Evolutionary conservation across 2,888 invertebrate genomes (phyloP).

Genomic region (Galerucella nymphaeae): DNA sequence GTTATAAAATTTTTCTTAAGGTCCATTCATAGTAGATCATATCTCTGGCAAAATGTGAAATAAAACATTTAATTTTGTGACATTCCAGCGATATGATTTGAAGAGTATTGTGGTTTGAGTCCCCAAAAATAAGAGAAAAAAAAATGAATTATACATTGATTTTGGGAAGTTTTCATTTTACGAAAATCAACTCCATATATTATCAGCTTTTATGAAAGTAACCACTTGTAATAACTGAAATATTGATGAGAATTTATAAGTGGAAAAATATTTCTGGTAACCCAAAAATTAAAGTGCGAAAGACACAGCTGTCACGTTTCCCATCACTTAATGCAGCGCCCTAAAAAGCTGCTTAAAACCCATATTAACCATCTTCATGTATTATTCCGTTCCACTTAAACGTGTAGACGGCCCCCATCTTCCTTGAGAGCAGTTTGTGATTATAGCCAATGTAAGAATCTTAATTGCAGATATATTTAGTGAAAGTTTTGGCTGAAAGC

Average conservation of each 20-base stretch:
- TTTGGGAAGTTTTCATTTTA: no score
- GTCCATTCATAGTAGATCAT: no score
- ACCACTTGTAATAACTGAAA: conserved; percentile 2
- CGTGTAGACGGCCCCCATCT: conserved; percentile 54
- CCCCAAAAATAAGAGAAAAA: no score
- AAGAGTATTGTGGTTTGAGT: no score
- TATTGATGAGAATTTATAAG: conserved; percentile 15
- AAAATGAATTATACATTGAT: no score
- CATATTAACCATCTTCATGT: conserved; percentile 62
- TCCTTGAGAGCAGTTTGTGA: conserved; percentile 61
- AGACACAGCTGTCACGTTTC: conserved; percentile 56
- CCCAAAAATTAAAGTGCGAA: conserved; percentile 19
- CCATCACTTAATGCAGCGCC: conserved; percentile 56
- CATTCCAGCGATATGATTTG: no score
- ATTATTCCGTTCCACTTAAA: conserved; percentile 63
- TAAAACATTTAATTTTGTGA: no score
- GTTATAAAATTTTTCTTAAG: no score
- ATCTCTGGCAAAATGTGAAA: no score
- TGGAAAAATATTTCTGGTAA: conserved; percentile 17
- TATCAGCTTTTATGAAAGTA: no score
- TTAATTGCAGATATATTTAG: conserved; percentile 59
- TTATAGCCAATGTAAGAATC: conserved; percentile 57
- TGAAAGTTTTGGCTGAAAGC: conserved; percentile 47
- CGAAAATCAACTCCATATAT: no score
- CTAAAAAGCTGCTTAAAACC: conserved; percentile 61